phyloP scores from a whole-genome alignment of 2,888 invertebrate genomes.

The Microctonus aethiopoides region DNA sequence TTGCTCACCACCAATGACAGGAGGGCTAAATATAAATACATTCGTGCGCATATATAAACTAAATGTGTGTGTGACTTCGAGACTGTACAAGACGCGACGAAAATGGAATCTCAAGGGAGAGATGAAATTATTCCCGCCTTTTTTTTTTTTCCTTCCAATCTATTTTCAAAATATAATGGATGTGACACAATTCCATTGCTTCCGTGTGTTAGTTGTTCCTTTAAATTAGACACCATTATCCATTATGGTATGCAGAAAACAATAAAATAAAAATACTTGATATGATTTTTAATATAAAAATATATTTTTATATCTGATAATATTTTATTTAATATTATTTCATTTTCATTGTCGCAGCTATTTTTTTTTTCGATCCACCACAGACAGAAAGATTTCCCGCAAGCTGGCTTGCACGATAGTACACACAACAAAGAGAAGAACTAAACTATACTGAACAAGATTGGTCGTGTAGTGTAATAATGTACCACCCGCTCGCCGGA shows the following conservation, averaged over 20 bases:
- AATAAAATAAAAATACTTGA: neutral
- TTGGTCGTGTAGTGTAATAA: neutral
- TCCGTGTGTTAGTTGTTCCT: neutral
- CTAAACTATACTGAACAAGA: slow-evolving; percentile 18
- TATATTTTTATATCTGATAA: neutral
- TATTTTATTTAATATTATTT: neutral
- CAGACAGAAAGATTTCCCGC: neutral
- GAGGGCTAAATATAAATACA: slow-evolving; percentile 51
- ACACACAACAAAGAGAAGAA: slow-evolving; percentile 9
- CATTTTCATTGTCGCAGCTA: neutral
- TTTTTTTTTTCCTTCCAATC: slow-evolving; percentile 47
- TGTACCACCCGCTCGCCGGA: slow-evolving; percentile 19
- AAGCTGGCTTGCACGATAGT: slow-evolving; percentile 5
- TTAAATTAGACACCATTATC: neutral
- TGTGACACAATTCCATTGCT: slow-evolving; percentile 7
- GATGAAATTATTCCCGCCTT: slow-evolving; percentile 15
- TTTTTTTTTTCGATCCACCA: neutral
- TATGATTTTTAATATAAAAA: no score
- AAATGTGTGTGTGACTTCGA: neutral
- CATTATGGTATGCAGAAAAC: neutral
- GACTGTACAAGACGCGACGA: slow-evolving; percentile 13
- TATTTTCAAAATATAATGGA: slow-evolving; percentile 47
- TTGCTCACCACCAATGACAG: slow-evolving; percentile 48
- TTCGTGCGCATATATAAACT: neutral
- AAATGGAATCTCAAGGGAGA: slow-evolving; percentile 30